A percentile compares a stretch with the other conserved stretches of the same genome.
Evolutionary conservation across 2,888 invertebrate genomes (phyloP).

Genomic region (Ceramica pisi): DNA sequence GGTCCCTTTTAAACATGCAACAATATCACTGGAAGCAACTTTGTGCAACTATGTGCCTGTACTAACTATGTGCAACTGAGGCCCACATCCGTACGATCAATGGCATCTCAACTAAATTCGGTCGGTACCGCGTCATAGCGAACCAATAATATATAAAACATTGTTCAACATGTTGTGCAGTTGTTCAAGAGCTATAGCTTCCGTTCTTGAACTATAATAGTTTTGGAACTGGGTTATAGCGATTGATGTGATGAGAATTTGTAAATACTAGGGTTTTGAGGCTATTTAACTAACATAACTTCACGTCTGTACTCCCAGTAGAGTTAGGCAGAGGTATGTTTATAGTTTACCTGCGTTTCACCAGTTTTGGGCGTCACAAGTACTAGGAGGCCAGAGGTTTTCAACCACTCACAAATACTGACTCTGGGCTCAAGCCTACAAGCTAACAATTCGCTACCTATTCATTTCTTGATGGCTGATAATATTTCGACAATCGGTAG

Average conservation of each 20-base stretch:
- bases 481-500: not conserved
- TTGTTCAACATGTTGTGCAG: slow-evolving; percentile 36
- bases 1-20: not conserved
- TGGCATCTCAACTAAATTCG: slow-evolving; percentile 55
- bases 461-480: not conserved
- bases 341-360: not conserved
- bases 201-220: slow-evolving; percentile 23
- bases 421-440: not conserved
- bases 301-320: not conserved
- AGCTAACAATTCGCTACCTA: too few relatives aligned
- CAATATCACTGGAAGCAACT: not conserved
- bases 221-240: slow-evolving; percentile 39
- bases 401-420: not conserved
- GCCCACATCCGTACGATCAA: slow-evolving; percentile 50
- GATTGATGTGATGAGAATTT: slow-evolving; percentile 9
- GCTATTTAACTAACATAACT: not conserved
- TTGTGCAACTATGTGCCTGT: slow-evolving; percentile 16
- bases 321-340: not conserved
- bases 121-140: slow-evolving; percentile 42
- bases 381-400: not conserved
- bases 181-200: slow-evolving; percentile 36
- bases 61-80: slow-evolving; percentile 43
- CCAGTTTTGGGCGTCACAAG: not conserved
- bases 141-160: slow-evolving; percentile 50
- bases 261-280: slow-evolving; percentile 23